These are phyloP conservation scores for Clostera curtula DNA, from an alignment of 2,888 invertebrate genomes.

Conservation along the genomic window DNA sequence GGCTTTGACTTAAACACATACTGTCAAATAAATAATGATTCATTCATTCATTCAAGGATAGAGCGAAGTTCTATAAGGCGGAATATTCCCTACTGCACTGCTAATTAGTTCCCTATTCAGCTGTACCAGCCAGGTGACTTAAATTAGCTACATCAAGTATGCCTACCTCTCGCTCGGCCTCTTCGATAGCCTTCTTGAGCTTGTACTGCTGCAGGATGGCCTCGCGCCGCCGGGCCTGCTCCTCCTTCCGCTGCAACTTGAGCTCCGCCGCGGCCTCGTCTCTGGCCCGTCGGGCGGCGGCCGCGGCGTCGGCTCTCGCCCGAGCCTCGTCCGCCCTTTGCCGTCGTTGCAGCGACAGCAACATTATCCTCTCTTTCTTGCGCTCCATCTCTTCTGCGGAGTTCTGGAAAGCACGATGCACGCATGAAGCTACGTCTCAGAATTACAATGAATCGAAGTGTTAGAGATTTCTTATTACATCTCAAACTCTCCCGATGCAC, in stretches of 20 bases:
- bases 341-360: slow-evolving; percentile 90
- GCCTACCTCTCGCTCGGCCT: slow-evolving; percentile 87
- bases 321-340: slow-evolving; percentile 93
- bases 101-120: too few relatives aligned
- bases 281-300: slow-evolving; percentile 81
- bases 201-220: slow-evolving; percentile 94
- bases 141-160: too few relatives aligned
- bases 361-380: slow-evolving; percentile 93
- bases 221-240: slow-evolving; percentile 90
- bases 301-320: slow-evolving; percentile 82
- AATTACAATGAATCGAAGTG: neutral
- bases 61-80: too few relatives aligned
- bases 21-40: too few relatives aligned
- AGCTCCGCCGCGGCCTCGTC: slow-evolving; percentile 86
- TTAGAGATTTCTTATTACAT: neutral
- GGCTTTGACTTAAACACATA: too few relatives aligned
- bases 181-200: slow-evolving; percentile 93
- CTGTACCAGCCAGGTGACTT: too few relatives aligned
- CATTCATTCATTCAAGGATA: too few relatives aligned
- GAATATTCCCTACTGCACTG: too few relatives aligned
- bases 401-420: slow-evolving; percentile 68
- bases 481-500: too few relatives aligned
- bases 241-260: slow-evolving; percentile 83
- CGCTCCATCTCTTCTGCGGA: slow-evolving; percentile 93
- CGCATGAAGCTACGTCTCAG: neutral